Base-by-base conservation (phyloP, 2,797 vertebrate species). In the Labeo calbasu region DNA sequence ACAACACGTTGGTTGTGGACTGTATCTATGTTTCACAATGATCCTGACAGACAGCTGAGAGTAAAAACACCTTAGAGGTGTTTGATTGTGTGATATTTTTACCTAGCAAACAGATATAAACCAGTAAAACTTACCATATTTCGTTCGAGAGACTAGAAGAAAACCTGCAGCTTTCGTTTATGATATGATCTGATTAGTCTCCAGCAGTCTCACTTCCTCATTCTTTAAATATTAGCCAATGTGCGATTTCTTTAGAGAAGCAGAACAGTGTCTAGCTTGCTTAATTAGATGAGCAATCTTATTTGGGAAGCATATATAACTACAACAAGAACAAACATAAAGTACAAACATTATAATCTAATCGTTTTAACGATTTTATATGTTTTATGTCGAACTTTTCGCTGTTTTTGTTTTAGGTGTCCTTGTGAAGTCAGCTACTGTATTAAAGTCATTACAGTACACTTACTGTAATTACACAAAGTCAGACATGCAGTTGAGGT, bases 41-140 rank as follows among this genome's bases (percentile, higher is more conserved):
- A 43, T 23, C 70, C n/a, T 59, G 17, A 71, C 15, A 13, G 15
- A 59, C 17, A 53, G 68, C 40, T 71, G 19, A 48, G 25, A 32
- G 25, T n/a, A 72, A 70, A 80, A 9, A 19, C 51, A 25, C 21
- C 5, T 10, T 28, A 66, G 9, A 79, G 4, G 10, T 40, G 11
- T 32, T 51, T 72, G 70, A 72, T 50, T 57, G 9, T 57, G 73
- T 23, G 61, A 50, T 66, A 21, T 28, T 32, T 36, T 21, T 1
- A 40, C 13, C n/a, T 25, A 46, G 36, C 9, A 70, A 36, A 40
- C 4, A 79, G 28, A 21, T 15, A 12, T 51, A 61, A 51, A 15
- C 1, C 59, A 25, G 17, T 21, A 66, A 53, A 72, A 82, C 79
- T 82, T 66, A 86, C 79, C 73, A 63, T 82, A 61, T 77, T 50